Percentiles rank a stretch among this genome's conserved stretches.
Conservation (phyloP, 2,113 vertebrate genomes). For the Eurypyga helias region DNA sequence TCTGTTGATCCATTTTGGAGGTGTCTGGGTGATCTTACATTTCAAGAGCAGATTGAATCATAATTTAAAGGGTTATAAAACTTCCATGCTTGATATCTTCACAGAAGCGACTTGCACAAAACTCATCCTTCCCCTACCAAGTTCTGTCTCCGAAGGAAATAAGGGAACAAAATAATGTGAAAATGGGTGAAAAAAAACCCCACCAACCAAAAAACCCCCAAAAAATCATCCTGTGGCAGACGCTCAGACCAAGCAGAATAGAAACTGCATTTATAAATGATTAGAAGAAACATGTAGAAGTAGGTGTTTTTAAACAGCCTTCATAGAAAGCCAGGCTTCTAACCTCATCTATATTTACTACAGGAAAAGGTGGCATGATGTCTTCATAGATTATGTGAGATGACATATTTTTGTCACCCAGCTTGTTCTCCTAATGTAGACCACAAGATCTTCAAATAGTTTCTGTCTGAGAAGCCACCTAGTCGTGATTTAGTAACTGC, state of each 20-base stretch:
- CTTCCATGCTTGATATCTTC: neutral
- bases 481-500: conserved; percentile 24
- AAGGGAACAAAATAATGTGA: neutral
- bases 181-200: neutral
- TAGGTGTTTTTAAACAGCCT: neutral
- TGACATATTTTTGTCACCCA: conserved; percentile 17
- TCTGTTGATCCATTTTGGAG: neutral
- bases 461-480: conserved; percentile 31
- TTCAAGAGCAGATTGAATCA: neutral
- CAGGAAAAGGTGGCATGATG: neutral
- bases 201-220: too few species aligned
- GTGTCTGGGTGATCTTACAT: neutral
- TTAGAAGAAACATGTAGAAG: neutral
- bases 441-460: conserved; percentile 32
- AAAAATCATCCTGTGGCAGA: neutral
- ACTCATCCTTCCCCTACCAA: neutral
- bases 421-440: conserved; percentile 14
- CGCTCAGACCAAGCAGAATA: neutral
- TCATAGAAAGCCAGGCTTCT: neutral
- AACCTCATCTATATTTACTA: conserved; percentile 23
- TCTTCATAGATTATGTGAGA: conserved; percentile 19
- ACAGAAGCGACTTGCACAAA: neutral
- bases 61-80: neutral
- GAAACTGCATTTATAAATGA: neutral
- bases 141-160: neutral